These are phyloP conservation scores for Hephaestus fuliginosus DNA, from an alignment of 2,797 vertebrate species.

Conservation along the genomic window DNA sequence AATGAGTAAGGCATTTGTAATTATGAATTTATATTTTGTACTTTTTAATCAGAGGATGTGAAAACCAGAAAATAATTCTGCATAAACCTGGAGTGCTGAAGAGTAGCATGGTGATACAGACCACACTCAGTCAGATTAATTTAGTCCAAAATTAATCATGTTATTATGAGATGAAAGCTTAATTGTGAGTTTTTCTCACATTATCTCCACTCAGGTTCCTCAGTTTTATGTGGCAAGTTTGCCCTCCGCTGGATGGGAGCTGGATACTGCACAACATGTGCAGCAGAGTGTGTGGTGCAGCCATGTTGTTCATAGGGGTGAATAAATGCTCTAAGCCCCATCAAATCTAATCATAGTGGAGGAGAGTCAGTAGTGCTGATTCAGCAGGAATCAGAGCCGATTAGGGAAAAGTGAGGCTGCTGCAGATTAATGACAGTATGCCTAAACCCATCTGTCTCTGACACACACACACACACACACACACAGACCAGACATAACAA, in stretches of 20 bases:
- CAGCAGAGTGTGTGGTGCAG: slow-evolving; percentile 1
- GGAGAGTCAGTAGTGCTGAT: slow-evolving; percentile 68
- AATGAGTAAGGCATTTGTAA: not conserved
- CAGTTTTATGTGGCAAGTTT: not conserved
- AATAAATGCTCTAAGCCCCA: slow-evolving; percentile 68
- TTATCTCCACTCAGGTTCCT: not conserved
- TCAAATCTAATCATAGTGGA: slow-evolving; percentile 76
- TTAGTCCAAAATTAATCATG: no score
- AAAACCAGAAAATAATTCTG: not conserved
- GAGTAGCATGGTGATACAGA: not conserved
- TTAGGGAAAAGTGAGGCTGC: slow-evolving; percentile 74
- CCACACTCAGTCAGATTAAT: no score
- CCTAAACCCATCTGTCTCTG: slow-evolving; percentile 69
- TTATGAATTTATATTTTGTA: not conserved
- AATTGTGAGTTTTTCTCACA: not conserved
- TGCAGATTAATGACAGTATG: slow-evolving; percentile 76
- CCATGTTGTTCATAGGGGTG: slow-evolving; percentile 50
- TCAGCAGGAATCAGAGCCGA: slow-evolving; percentile 78
- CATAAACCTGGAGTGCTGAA: not conserved
- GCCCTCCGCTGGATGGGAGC: slow-evolving; percentile 49
- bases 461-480: slow-evolving; percentile 15
- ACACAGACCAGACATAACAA: slow-evolving; percentile 8
- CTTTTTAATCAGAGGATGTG: not conserved
- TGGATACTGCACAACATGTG: slow-evolving; percentile 6
- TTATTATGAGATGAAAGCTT: not conserved